Conservation (phyloP, 2,113 vertebrate species). For the Pardalotus punctatus region DNA sequence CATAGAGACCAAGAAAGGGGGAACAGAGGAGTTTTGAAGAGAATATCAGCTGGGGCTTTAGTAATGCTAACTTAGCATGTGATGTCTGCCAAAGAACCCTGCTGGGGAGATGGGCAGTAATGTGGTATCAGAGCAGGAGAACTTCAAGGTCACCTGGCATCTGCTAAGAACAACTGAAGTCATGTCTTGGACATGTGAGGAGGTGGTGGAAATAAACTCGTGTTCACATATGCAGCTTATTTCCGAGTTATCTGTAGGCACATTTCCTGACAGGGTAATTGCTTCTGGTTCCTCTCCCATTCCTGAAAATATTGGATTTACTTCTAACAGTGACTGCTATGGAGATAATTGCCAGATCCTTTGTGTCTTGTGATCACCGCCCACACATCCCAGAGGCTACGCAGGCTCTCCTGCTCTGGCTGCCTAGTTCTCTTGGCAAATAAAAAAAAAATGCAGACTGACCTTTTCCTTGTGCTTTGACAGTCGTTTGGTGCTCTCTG, state of each 20-base stretch:
- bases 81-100: background rate
- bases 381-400: background rate
- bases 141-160: fast-evolving
- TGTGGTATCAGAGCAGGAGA: background rate
- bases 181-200: fast-evolving
- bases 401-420: background rate
- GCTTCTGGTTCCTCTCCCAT: background rate
- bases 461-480: background rate
- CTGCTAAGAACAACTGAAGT: fast-evolving
- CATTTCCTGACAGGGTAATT: background rate
- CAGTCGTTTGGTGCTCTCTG: background rate
- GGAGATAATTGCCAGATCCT: background rate
- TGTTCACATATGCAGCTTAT: background rate
- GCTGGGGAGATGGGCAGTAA: fast-evolving
- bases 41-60: background rate
- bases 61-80: background rate
- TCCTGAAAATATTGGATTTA: background rate
- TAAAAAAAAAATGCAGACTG: background rate
- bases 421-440: background rate
- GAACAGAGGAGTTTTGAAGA: background rate
- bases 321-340: background rate
- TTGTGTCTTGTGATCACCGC: background rate
- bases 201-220: background rate
- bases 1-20: background rate
- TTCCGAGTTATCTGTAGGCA: background rate